Conservation (phyloP, 2,888 invertebrate species). For the Apamea crenata region DNA sequence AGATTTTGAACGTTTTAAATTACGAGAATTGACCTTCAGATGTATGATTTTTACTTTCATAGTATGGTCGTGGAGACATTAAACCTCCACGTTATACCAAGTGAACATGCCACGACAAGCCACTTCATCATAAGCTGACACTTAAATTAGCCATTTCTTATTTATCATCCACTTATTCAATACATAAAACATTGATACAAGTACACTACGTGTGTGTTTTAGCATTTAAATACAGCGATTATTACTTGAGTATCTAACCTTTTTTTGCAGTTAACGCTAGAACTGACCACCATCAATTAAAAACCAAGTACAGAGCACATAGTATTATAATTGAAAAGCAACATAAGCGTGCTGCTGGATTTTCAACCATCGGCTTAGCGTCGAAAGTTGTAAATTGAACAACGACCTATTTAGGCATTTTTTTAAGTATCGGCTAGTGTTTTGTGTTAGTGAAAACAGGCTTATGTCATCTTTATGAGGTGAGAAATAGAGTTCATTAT, state of each 20-base stretch:
- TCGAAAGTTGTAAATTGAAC: neutral
- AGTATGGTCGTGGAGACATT: neutral
- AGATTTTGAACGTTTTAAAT: too few species aligned
- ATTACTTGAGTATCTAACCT: neutral
- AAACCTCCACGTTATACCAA: neutral
- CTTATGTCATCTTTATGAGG: neutral
- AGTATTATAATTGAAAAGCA: neutral
- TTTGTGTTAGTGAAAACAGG: neutral
- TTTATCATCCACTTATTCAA: slow-evolving; percentile 2
- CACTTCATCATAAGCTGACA: neutral
- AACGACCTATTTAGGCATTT: neutral
- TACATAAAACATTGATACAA: slow-evolving; percentile 1
- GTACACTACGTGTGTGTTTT: neutral
- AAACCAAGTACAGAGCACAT: neutral
- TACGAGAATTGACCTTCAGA: too few species aligned
- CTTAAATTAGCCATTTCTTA: neutral
- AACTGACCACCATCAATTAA: slow-evolving; percentile 27
- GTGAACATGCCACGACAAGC: neutral
- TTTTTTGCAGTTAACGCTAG: neutral
- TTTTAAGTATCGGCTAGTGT: neutral
- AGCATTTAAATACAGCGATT: slow-evolving; percentile 27
- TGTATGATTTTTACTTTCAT: too few species aligned
- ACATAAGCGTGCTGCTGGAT: neutral
- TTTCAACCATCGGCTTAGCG: neutral
- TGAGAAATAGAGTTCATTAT: neutral